Conservation (phyloP, 2,113 vertebrate genomes). For the Conger conger region DNA sequence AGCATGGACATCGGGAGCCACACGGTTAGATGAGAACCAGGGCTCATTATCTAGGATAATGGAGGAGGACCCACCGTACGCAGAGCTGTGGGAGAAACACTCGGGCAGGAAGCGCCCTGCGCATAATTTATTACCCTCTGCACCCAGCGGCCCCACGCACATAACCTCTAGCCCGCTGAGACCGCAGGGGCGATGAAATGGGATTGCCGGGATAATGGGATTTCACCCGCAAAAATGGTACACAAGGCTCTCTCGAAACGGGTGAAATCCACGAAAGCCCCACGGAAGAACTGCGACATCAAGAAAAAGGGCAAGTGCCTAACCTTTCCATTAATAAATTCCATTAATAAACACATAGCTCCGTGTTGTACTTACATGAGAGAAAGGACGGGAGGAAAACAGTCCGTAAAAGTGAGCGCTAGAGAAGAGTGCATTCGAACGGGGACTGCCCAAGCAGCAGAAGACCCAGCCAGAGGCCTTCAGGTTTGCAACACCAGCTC, state of each 20-base stretch:
- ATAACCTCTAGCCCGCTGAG: not conserved
- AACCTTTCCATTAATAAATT: too few species aligned
- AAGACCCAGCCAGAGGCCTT: too few species aligned
- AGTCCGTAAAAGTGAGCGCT: too few species aligned
- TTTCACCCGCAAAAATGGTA: not conserved
- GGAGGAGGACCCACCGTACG: not conserved
- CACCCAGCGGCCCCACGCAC: not conserved
- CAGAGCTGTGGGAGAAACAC: not conserved
- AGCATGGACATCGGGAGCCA: too few species aligned
- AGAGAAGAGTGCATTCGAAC: too few species aligned
- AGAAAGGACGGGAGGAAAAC: too few species aligned
- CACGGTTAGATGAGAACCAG: not conserved
- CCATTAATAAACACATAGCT: too few species aligned
- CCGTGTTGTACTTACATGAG: too few species aligned
- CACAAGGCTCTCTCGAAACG: not conserved
- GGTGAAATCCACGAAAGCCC: not conserved
- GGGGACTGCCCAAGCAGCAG: too few species aligned
- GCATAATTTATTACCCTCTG: not conserved
- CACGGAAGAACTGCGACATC: not conserved
- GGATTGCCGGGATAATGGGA: constrained; percentile 8
- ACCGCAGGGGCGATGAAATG: not conserved
- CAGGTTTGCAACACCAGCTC: too few species aligned
- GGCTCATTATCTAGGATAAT: not conserved
- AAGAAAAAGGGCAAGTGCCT: not conserved
- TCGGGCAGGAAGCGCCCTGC: not conserved